Conservation (phyloP, 2,888 invertebrate genomes). For the Lithosia quadra region DNA sequence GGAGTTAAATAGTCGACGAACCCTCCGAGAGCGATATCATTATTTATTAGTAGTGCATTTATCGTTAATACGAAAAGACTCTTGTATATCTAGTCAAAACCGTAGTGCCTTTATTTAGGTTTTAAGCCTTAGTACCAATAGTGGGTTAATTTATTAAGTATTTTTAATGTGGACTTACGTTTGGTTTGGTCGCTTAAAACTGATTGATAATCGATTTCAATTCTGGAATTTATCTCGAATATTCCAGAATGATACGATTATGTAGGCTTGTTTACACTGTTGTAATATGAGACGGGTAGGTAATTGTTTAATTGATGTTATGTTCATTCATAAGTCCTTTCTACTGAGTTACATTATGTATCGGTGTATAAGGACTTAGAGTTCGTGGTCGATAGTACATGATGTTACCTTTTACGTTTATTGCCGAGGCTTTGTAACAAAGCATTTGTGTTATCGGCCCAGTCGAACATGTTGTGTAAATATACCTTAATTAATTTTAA, state of each 20-base stretch:
- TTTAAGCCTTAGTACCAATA: slow-evolving; percentile 50
- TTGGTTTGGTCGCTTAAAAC: slow-evolving; percentile 10
- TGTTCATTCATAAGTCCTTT: neutral
- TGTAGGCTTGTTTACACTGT: neutral
- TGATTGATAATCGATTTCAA: slow-evolving; percentile 1
- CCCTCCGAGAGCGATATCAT: slow-evolving; percentile 80
- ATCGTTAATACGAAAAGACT: slow-evolving; percentile 82
- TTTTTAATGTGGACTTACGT: slow-evolving; percentile 25
- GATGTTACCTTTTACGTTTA: slow-evolving; percentile 68
- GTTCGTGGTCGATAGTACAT: slow-evolving; percentile 33
- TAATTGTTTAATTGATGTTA: slow-evolving; percentile 7
- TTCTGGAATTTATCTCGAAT: neutral
- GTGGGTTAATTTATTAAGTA: slow-evolving; percentile 34
- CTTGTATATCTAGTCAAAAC: slow-evolving; percentile 83
- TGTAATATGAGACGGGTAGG: slow-evolving; percentile 9
- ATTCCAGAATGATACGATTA: neutral
- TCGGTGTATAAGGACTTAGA: slow-evolving; percentile 38
- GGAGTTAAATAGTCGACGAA: slow-evolving; percentile 67
- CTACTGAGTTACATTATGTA: neutral
- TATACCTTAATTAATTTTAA: slow-evolving; percentile 60
- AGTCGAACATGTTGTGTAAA: slow-evolving; percentile 70
- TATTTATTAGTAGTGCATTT: slow-evolving; percentile 70
- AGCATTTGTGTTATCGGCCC: slow-evolving; percentile 60
- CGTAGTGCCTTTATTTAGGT: slow-evolving; percentile 79
- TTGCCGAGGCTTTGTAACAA: slow-evolving; percentile 63